Conservation (phyloP, 2,888 invertebrate species). For the Nasonia oneida region DNA sequence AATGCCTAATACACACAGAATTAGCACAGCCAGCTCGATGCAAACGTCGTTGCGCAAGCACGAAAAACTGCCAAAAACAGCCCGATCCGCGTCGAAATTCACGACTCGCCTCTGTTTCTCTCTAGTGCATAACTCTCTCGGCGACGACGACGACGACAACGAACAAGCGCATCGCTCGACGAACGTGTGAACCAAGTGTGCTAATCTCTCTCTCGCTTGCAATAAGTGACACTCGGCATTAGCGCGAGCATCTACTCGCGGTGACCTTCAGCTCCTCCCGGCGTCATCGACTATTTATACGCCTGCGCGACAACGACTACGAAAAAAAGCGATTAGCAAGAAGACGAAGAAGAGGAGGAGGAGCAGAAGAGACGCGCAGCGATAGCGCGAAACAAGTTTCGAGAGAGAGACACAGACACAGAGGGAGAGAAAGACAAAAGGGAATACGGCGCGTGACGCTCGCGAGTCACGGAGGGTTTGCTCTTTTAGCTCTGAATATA, state of each 20-base stretch:
- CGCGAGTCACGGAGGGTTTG: conserved; percentile 61
- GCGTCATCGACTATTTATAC: conserved; percentile 72
- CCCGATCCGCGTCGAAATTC: background rate
- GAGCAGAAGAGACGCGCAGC: background rate
- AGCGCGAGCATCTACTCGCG: conserved; percentile 49
- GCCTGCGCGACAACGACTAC: background rate
- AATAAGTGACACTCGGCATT: conserved; percentile 64
- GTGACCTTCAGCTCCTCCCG: conserved; percentile 69
- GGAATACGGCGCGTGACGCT: conserved; percentile 59
- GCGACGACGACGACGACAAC: background rate
- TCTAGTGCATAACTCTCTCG: background rate
- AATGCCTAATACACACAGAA: background rate
- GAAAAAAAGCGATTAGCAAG: conserved; percentile 55
- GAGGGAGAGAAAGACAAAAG: conserved; percentile 37
- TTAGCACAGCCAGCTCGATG: background rate
- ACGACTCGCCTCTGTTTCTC: background rate
- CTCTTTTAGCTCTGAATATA: conserved; percentile 42
- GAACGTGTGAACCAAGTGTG: conserved; percentile 49
- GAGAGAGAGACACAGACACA: background rate
- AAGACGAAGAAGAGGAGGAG: conserved; percentile 48
- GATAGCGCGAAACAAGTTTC: background rate
- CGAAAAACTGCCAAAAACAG: background rate
- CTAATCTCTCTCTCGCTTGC: conserved; percentile 50
- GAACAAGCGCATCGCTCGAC: conserved; percentile 18
- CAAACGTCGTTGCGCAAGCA: background rate